Evolutionary conservation across 2,113 vertebrate species (phyloP), one percentile per base, ranked within the genome.

Genomic region (Nicator chloris): DNA sequence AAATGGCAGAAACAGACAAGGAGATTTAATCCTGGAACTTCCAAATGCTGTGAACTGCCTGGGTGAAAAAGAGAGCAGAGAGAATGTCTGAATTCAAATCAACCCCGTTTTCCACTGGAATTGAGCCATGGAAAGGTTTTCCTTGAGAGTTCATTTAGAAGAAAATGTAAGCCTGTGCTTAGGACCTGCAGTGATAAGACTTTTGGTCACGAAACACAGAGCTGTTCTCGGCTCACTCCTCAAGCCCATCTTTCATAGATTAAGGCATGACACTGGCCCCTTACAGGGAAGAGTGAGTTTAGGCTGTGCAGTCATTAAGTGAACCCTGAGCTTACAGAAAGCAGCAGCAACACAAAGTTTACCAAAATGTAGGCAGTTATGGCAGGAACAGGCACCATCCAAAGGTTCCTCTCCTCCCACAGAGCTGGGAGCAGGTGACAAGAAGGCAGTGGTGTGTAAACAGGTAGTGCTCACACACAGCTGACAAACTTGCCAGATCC

Each of bases 221-320:
- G 35, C 54, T 39, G 27, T 18, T 40, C 78, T 37, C 81, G 65
- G 70, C 45, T 53, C 45, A 2, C 33, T 85, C 37, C 54, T 51
- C 60, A 10, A 5, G 26, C 60, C 84, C 44, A 11, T 2, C 56
- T 20, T 15, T 14, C 83, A 45, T 1, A 6, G 26, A 13, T 23
- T 4, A 6, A 19, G 49, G 26, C 15, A 7, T 13, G 26, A 57
- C 23, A 0, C 64, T 1, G 3, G 56, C 21, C 72, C 24, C 57
- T 26, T 37, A 6, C 33, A 24, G 2, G 0, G 12, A n/a, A 23
- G 6, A 33, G 42, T 2, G 0, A 13, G 14, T n/a, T 63, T 14
- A 47, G 44, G 64, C 44, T 9, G 33, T 5, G 33, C 37, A 50
- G 23, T 19, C 40, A 17, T 1, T 7, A 31, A 39, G 13, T 42